phyloP scores from a whole-genome alignment of 2,888 invertebrate species.

The Ctenicera cuprea region DNA sequence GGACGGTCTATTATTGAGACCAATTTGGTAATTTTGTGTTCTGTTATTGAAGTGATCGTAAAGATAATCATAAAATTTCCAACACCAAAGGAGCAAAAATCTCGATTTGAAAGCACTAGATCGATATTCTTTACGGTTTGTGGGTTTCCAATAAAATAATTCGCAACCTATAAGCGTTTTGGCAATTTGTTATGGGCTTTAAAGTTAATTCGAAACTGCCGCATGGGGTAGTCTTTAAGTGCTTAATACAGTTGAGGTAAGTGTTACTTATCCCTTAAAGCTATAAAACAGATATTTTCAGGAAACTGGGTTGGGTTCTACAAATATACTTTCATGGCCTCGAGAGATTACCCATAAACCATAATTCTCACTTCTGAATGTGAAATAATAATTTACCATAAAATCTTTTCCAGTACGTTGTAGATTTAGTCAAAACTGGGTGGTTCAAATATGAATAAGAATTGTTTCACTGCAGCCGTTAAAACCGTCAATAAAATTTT shows the following conservation, averaged over 20 bases:
- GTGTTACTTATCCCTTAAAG: not conserved
- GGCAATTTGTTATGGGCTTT: conserved; percentile 4
- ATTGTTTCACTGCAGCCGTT: no score
- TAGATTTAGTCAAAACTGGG: no score
- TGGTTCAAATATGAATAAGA: no score
- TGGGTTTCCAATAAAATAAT: conserved; percentile 7
- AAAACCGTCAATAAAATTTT: no score
- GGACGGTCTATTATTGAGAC: not conserved
- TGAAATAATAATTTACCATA: no score
- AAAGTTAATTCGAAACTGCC: conserved; percentile 16
- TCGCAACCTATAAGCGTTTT: conserved; percentile 8
- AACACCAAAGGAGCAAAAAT: conserved; percentile 3
- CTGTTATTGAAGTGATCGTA: conserved; percentile 5
- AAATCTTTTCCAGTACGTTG: no score
- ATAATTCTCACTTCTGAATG: no score
- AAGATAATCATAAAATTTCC: conserved; percentile 12
- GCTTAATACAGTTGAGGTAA: no score
- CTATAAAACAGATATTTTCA: not conserved
- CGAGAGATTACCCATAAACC: no score
- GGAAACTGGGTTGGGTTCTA: not conserved
- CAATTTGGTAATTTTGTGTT: conserved; percentile 24
- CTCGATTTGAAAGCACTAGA: not conserved
- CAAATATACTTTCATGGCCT: no score
- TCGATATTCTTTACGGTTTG: conserved; percentile 1
- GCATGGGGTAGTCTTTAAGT: no score